Evolutionary conservation across 37 sponge, comb jelly and placozoan species (phyloP).

Genomic region (Hormiphora californensis): DNA sequence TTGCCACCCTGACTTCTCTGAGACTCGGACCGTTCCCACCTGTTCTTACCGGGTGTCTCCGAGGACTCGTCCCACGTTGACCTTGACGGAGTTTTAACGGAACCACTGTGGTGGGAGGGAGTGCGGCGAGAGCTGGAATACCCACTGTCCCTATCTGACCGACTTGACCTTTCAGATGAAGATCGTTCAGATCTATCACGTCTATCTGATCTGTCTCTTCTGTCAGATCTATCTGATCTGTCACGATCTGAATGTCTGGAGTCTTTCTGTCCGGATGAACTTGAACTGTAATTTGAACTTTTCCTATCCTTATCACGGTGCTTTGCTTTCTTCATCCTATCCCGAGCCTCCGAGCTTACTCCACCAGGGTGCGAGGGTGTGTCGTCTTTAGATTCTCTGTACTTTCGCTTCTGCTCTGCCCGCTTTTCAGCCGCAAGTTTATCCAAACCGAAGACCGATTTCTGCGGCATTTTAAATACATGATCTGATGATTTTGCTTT

Average conservation of each 20-base stretch:
- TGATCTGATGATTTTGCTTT: slow-evolving; percentile 34
- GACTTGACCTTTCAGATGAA: not conserved
- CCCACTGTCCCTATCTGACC: slow-evolving; percentile 43
- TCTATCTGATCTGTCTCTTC: slow-evolving; percentile 58
- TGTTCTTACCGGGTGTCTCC: slow-evolving; percentile 42
- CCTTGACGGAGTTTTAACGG: slow-evolving; percentile 70
- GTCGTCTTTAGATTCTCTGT: slow-evolving; percentile 60
- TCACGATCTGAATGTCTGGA: not conserved
- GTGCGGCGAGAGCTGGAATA: not conserved
- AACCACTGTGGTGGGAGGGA: not conserved
- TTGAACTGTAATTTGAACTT: not conserved
- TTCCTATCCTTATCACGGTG: slow-evolving; percentile 58
- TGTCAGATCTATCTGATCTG: not conserved
- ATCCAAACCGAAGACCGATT: not conserved
- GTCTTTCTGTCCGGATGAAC: not conserved
- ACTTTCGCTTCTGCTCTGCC: slow-evolving; percentile 47
- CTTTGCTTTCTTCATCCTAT: slow-evolving; percentile 58
- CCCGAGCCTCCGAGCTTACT: slow-evolving; percentile 67
- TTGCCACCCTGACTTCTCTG: not conserved
- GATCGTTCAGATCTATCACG: not conserved
- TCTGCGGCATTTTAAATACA: slow-evolving; percentile 42
- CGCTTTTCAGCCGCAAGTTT: slow-evolving; percentile 32
- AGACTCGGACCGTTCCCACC: slow-evolving; percentile 68
- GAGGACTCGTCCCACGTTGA: slow-evolving; percentile 73
- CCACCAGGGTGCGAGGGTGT: slow-evolving; percentile 91